Evolutionary conservation across 1,140 invertebrate species (phyloP).

Genomic region (Dreissena rostriformis): DNA sequence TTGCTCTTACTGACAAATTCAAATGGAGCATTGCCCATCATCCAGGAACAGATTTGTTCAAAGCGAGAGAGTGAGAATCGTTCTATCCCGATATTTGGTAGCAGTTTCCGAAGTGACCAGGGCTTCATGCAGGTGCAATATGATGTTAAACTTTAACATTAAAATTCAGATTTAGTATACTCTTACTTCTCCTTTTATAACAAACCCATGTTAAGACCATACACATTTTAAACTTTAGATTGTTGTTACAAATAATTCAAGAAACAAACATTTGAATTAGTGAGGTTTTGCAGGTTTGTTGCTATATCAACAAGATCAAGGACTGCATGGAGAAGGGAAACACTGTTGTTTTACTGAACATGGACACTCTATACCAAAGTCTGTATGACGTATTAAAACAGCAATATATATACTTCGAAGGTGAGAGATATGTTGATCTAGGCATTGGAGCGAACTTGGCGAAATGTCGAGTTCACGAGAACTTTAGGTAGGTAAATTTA

Average conservation of each 20-base stretch:
- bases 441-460: conserved; percentile 78
- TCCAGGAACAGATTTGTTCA: conserved; percentile 64
- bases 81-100: conserved; percentile 69
- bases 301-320: conserved; percentile 80
- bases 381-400: conserved; percentile 80
- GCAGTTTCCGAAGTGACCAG: conserved; percentile 73
- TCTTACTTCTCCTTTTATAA: too few species aligned
- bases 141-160: too few species aligned
- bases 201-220: neutral
- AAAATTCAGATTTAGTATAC: too few species aligned
- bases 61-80: conserved; percentile 55
- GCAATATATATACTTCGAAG: conserved; percentile 76
- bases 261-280: too few species aligned
- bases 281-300: conserved; percentile 71
- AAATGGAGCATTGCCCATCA: conserved; percentile 68
- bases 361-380: conserved; percentile 79
- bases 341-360: conserved; percentile 77
- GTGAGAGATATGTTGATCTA: conserved; percentile 77
- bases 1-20: conserved; percentile 74
- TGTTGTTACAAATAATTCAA: neutral
- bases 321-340: conserved; percentile 79
- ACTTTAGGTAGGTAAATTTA: conserved; percentile 75
- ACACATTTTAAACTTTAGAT: neutral
- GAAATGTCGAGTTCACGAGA: conserved; percentile 76
- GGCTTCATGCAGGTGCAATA: conserved; percentile 71